Evolutionary conservation across 2,888 invertebrate species (phyloP).

Genomic region (Drosophila eohydei): DNA sequence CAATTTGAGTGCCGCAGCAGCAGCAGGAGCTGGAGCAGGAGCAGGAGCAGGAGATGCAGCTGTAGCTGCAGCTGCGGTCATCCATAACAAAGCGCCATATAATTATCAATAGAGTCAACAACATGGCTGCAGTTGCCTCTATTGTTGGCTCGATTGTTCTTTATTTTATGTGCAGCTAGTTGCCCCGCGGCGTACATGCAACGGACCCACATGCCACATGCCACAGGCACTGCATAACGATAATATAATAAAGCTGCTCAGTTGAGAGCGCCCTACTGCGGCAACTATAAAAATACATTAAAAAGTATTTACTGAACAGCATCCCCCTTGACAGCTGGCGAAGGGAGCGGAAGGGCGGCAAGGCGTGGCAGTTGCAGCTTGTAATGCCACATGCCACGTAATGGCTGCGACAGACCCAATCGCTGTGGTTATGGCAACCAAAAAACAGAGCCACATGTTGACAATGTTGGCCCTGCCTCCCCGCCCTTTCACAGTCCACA

Average conservation of each 20-base stretch:
- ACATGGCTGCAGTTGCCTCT: slow-evolving; percentile 43
- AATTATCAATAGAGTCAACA: slow-evolving; percentile 77
- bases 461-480: slow-evolving; percentile 1
- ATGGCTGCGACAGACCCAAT: slow-evolving; percentile 36
- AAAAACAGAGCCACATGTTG: slow-evolving; percentile 28
- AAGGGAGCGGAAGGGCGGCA: no score
- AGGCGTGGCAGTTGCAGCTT: slow-evolving; percentile 28
- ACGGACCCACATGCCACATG: slow-evolving; percentile 39
- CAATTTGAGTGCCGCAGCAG: slow-evolving; percentile 63
- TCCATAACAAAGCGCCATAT: slow-evolving; percentile 66
- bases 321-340: not conserved
- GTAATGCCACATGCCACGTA: slow-evolving; percentile 40
- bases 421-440: slow-evolving; percentile 32
- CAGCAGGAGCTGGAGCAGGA: slow-evolving; percentile 37
- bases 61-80: slow-evolving; percentile 24
- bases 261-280: slow-evolving; percentile 18
- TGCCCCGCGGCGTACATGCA: slow-evolving; percentile 28
- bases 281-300: slow-evolving; percentile 46
- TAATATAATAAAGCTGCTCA: slow-evolving; percentile 59
- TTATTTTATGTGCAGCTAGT: slow-evolving; percentile 2
- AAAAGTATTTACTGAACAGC: slow-evolving; percentile 44
- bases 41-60: slow-evolving; percentile 9
- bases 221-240: slow-evolving; percentile 33
- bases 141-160: slow-evolving; percentile 23
- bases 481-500: not conserved